Evolutionary conservation across 2,888 invertebrate species (phyloP).

Genomic region (Leptinotarsa rubiginosa): DNA sequence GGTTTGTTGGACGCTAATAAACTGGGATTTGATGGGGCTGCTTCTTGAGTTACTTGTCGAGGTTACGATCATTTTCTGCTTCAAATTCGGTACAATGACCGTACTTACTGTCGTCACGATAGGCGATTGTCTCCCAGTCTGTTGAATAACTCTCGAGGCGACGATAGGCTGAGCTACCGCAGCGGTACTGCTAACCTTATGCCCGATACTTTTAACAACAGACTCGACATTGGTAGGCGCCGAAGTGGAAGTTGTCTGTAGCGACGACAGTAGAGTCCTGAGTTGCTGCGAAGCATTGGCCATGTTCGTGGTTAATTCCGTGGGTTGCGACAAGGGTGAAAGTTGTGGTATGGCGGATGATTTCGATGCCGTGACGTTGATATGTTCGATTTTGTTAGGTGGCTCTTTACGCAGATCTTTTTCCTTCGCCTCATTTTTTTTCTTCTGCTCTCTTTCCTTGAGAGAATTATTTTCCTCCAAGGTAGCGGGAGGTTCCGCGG

Average conservation of each 20-base stretch:
- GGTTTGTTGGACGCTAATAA: slow-evolving; percentile 27
- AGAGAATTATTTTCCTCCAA: slow-evolving; percentile 54
- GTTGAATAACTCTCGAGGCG: slow-evolving; percentile 58
- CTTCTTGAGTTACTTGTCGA: slow-evolving; percentile 44
- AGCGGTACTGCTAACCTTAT: slow-evolving; percentile 57
- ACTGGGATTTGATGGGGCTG: slow-evolving; percentile 37
- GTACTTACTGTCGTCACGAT: slow-evolving; percentile 54
- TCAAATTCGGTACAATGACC: slow-evolving; percentile 59
- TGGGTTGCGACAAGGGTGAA: slow-evolving; percentile 79
- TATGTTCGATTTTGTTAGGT: slow-evolving; percentile 35
- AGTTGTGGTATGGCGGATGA: slow-evolving; percentile 73
- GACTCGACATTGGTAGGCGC: slow-evolving; percentile 68
- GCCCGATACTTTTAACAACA: slow-evolving; percentile 61
- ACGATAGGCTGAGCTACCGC: slow-evolving; percentile 55
- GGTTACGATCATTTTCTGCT: slow-evolving; percentile 54
- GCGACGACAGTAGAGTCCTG: slow-evolving; percentile 75
- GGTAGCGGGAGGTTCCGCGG: slow-evolving; percentile 58
- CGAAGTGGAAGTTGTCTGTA: slow-evolving; percentile 71
- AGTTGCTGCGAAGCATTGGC: slow-evolving; percentile 79
- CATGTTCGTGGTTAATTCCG: slow-evolving; percentile 78
- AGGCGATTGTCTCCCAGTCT: slow-evolving; percentile 52
- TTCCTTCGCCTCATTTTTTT: slow-evolving; percentile 47
- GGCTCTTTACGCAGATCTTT: slow-evolving; percentile 25
- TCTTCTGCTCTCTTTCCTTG: slow-evolving; percentile 36
- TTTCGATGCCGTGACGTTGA: slow-evolving; percentile 50